These are phyloP conservation scores for Silurus meridionalis DNA, from an alignment of 2,113 vertebrate genomes.

Conservation along the genomic window DNA sequence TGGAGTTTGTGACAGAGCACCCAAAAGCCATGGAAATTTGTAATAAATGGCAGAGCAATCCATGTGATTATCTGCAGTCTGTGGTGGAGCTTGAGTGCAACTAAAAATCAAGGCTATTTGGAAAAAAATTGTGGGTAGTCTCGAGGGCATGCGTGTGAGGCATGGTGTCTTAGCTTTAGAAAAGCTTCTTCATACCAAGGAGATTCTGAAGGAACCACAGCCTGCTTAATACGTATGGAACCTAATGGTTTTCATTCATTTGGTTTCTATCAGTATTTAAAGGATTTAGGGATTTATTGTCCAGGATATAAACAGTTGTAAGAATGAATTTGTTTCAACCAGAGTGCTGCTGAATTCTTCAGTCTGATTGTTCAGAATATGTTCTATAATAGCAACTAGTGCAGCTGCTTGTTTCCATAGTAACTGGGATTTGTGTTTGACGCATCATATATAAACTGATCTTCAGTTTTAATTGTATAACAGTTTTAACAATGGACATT, in stretches of 20 bases:
- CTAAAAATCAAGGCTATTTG: constrained; percentile 64
- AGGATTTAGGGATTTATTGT: neutral
- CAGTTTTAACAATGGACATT: too few species aligned
- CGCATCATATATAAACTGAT: neutral
- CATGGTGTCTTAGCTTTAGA: neutral
- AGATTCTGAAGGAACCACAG: neutral
- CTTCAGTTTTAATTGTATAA: too few species aligned
- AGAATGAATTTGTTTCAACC: neutral
- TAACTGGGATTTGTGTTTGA: neutral
- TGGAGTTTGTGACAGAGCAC: constrained; percentile 68
- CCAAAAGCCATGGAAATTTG: constrained; percentile 72
- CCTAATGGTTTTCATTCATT: neutral
- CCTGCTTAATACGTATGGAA: neutral
- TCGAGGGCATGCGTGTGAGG: neutral
- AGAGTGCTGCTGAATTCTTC: neutral
- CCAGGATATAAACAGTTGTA: neutral
- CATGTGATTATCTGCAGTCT: constrained; percentile 71
- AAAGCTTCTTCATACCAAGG: neutral
- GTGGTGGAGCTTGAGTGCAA: constrained; percentile 64
- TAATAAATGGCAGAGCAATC: constrained; percentile 75
- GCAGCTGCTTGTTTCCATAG: neutral
- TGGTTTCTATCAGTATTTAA: neutral
- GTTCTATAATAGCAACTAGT: neutral
- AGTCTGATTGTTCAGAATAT: neutral
- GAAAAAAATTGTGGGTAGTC: constrained; percentile 29